These are phyloP conservation scores for Didymodactylos carnosus DNA, from an alignment of 2,888 invertebrate genomes.

Conservation along the genomic window DNA sequence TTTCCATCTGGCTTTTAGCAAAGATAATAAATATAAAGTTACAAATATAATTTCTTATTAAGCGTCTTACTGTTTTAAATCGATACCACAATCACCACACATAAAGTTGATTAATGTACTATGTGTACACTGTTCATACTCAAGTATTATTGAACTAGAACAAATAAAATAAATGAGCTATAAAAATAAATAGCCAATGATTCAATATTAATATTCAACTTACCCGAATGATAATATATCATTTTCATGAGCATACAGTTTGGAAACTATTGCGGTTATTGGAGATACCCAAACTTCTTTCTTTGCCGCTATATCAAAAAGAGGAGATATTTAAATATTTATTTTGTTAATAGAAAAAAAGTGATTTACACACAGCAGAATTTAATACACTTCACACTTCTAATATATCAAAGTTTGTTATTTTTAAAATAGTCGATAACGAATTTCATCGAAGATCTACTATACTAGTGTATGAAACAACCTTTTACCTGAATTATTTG, in stretches of 20 bases:
- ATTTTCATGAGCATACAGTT: not conserved
- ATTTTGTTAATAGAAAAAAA: too few species aligned
- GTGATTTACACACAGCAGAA: too few species aligned
- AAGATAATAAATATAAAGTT: not conserved
- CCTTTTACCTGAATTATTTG: not conserved
- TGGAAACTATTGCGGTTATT: not conserved
- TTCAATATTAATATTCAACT: too few species aligned
- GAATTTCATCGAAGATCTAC: too few species aligned
- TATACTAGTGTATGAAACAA: too few species aligned
- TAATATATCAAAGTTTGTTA: too few species aligned
- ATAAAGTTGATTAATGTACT: constrained; percentile 1
- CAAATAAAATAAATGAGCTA: not conserved
- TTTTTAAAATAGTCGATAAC: too few species aligned
- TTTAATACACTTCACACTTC: too few species aligned
- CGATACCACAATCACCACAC: constrained; percentile 8
- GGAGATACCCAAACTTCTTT: not conserved
- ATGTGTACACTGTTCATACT: constrained; percentile 10
- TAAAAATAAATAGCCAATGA: not conserved
- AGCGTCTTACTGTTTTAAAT: not conserved
- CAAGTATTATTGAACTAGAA: constrained; percentile 1
- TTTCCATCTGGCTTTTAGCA: not conserved
- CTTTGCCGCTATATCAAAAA: not conserved
- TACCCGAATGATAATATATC: not conserved
- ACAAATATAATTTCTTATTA: not conserved
- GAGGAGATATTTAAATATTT: too few species aligned